phyloP scores from a whole-genome alignment of 1,140 invertebrate species.

The Drosophila melanica region DNA sequence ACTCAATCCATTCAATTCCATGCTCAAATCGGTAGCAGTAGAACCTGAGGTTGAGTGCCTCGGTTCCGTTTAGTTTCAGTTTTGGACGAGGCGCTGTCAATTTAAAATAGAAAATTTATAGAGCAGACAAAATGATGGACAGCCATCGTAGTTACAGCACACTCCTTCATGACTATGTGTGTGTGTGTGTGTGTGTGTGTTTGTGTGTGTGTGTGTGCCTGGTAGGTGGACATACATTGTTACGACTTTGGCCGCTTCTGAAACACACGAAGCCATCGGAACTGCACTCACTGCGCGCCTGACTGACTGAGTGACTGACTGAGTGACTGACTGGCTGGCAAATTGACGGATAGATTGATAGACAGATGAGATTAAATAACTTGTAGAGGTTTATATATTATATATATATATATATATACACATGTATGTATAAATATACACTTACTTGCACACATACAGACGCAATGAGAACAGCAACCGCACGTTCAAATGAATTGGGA shows the following conservation, averaged over 20 bases:
- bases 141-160: constrained; percentile 70
- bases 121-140: constrained; percentile 82
- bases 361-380: constrained; percentile 83
- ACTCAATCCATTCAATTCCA: constrained; percentile 53
- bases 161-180: constrained; percentile 28
- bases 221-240: constrained; percentile 45
- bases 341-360: constrained; percentile 82
- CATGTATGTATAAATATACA: constrained; percentile 44
- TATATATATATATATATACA: too few species aligned
- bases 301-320: constrained; percentile 14
- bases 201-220: constrained; percentile 27
- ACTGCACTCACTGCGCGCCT: constrained; percentile 34
- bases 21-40: constrained; percentile 40
- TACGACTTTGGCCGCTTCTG: constrained; percentile 29
- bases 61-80: constrained; percentile 79
- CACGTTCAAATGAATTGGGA: constrained; percentile 64
- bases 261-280: constrained; percentile 28
- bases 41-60: constrained; percentile 56
- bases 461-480: constrained; percentile 47
- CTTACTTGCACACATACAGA: constrained; percentile 12
- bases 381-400: constrained; percentile 60
- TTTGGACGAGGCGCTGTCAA: constrained; percentile 81
- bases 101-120: constrained; percentile 84
- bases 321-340: constrained; percentile 63
- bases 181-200: constrained; percentile 28